Conservation (phyloP, 2,113 vertebrate genomes). For the Carlito syrichta region DNA sequence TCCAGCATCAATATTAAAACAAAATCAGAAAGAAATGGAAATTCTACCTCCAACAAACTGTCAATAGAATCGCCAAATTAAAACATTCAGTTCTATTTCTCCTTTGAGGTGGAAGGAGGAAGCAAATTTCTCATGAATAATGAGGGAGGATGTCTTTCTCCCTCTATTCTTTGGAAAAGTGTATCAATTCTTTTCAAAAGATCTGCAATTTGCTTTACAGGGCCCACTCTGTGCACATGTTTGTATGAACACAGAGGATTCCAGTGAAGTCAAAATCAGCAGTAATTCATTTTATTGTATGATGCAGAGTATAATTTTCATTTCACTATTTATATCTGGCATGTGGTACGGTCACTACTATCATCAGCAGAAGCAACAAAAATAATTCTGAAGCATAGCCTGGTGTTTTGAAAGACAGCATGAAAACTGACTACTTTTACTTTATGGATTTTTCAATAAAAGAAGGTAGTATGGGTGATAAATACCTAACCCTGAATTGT, state of each 20-base stretch:
- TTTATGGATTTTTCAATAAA: slow-evolving; percentile 51
- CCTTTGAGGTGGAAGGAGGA: not conserved
- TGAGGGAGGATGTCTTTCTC: not conserved
- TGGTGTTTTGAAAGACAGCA: not conserved
- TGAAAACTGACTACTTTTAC: slow-evolving; percentile 45
- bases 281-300: not conserved
- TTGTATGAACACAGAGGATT: not conserved
- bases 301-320: not conserved
- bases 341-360: not conserved
- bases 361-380: slow-evolving; percentile 27
- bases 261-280: not conserved
- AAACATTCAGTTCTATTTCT: slow-evolving; percentile 2
- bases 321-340: slow-evolving; percentile 25
- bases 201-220: not conserved
- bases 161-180: not conserved
- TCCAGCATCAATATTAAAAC: not conserved
- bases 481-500: no score
- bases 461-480: slow-evolving; percentile 10
- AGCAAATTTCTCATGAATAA: not conserved
- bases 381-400: slow-evolving; percentile 33
- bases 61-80: not conserved
- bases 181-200: not conserved
- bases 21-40: not conserved
- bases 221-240: not conserved
- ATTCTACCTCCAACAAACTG: not conserved